Percentiles rank a stretch among this genome's conserved stretches.
Conservation (phyloP, 2,797 vertebrate species). For the Borostomias antarcticus region DNA sequence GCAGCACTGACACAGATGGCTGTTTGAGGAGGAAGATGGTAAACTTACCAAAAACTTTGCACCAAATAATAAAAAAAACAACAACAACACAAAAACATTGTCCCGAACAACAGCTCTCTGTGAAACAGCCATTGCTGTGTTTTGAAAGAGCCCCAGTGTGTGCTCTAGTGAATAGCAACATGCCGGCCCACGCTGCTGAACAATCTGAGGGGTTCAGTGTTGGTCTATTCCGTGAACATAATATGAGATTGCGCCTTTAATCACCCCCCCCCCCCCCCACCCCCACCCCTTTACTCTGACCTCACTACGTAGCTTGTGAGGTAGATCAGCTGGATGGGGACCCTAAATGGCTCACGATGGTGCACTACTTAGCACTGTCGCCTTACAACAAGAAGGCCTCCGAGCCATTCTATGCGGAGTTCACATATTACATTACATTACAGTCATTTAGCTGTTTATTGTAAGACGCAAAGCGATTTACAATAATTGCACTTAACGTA, state of each 20-base stretch:
- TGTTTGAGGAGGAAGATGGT: not conserved
- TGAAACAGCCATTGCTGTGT: not conserved
- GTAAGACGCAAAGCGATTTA: no score
- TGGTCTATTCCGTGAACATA: not conserved
- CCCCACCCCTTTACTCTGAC: not conserved
- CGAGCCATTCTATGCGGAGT: no score
- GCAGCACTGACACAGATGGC: not conserved
- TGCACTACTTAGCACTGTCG: no score
- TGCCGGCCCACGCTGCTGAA: not conserved
- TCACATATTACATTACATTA: conserved; percentile 57
- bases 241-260: conserved; percentile 8
- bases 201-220: conserved; percentile 1
- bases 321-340: no score
- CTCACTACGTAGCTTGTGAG: no score
- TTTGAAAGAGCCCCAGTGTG: not conserved
- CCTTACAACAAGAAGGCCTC: no score
- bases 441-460: no score
- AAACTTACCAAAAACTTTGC: no score
- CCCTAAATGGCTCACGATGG: no score
- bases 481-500: no score
- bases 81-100: not conserved
- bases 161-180: not conserved
- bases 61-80: not conserved
- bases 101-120: not conserved
- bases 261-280: no score